These are phyloP conservation scores for Staurois parvus DNA, from an alignment of 2,797 vertebrate species.

Conservation along the genomic window DNA sequence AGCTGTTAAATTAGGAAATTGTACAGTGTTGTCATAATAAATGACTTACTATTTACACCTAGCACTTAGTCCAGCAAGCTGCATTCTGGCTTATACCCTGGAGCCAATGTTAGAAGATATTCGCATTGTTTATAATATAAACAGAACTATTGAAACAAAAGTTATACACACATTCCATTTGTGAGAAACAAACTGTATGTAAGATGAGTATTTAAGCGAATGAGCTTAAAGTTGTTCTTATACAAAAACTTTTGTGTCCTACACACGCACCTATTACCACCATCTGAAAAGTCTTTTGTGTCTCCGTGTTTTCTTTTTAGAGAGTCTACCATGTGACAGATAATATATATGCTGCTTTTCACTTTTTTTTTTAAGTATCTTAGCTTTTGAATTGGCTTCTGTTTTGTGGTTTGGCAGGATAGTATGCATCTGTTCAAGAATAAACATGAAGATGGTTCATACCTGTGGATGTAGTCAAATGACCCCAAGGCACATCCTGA, in stretches of 20 bases:
- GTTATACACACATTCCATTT: not conserved
- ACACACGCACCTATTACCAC: not conserved
- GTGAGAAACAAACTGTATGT: not conserved
- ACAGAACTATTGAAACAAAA: slow-evolving; percentile 5
- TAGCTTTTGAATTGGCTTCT: slow-evolving; percentile 12
- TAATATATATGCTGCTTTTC: slow-evolving; percentile 20
- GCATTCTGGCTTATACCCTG: not conserved
- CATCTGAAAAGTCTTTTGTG: slow-evolving; percentile 34
- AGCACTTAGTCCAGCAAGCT: not conserved
- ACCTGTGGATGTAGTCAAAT: not conserved
- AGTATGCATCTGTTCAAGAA: slow-evolving; percentile 8
- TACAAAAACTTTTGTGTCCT: slow-evolving; percentile 17
- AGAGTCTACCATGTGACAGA: slow-evolving; percentile 3
- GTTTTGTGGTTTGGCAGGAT: slow-evolving; percentile 29
- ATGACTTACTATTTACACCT: slow-evolving; percentile 21
- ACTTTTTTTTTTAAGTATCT: slow-evolving; percentile 9
- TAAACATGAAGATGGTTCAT: slow-evolving; percentile 19
- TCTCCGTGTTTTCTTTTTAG: slow-evolving; percentile 15
- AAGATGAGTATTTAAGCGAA: not conserved
- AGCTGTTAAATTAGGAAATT: slow-evolving; percentile 14
- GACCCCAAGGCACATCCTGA: not conserved
- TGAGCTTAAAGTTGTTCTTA: not conserved
- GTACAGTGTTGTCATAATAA: slow-evolving; percentile 34
- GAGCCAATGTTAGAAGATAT: not conserved
- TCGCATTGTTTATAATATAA: slow-evolving; percentile 14